These are phyloP conservation scores for Indicator indicator DNA, from an alignment of 2,113 vertebrate genomes.

Conservation along the genomic window DNA sequence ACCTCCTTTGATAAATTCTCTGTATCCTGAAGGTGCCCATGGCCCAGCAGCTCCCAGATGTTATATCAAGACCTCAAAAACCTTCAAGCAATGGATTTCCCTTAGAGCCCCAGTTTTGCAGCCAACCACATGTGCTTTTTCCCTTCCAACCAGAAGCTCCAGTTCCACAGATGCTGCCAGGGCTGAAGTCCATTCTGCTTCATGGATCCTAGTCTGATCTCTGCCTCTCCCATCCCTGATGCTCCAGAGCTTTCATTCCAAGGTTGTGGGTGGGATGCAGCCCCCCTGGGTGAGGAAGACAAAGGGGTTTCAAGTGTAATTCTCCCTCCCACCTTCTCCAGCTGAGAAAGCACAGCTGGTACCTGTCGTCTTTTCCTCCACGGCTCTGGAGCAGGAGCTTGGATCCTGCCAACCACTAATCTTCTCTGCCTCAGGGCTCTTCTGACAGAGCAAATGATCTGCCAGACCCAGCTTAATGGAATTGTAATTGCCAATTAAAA, in stretches of 20 bases:
- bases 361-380: not conserved
- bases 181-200: not conserved
- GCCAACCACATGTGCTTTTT: rapidly evolving
- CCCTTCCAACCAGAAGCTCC: not conserved
- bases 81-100: not conserved
- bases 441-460: conserved; percentile 66
- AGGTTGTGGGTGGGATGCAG: not conserved
- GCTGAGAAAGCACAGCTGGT: conserved; percentile 6
- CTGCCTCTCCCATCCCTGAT: not conserved
- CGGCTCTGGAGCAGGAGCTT: rapidly evolving
- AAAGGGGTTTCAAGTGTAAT: not conserved
- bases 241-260: not conserved
- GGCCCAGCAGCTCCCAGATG: not conserved
- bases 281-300: not conserved
- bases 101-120: not conserved
- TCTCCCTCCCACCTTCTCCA: not conserved
- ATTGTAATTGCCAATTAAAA: conserved; percentile 76
- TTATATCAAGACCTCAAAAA: not conserved
- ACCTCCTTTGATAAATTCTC: not conserved
- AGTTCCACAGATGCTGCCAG: rapidly evolving
- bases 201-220: not conserved
- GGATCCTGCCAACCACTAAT: conserved; percentile 38
- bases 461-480: conserved; percentile 66
- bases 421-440: conserved; percentile 54
- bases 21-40: rapidly evolving